A percentile compares a stretch with the other conserved stretches of the same genome.
Evolutionary conservation across 2,113 vertebrate species (phyloP).

Genomic region (Odocoileus virginianus): DNA sequence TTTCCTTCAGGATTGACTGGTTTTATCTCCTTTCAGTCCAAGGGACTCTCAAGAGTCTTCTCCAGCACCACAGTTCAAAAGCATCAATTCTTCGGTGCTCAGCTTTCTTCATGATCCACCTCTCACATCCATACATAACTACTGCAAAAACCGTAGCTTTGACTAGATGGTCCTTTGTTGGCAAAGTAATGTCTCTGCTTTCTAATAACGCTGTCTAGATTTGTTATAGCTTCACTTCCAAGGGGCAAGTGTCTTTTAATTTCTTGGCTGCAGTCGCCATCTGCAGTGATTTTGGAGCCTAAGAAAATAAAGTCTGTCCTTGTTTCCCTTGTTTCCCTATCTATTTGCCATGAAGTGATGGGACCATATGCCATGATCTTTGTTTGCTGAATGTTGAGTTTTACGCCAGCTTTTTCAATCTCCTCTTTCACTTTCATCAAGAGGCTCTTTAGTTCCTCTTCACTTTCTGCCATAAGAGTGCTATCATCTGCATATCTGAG

Average conservation of each 20-base stretch:
- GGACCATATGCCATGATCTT: neutral
- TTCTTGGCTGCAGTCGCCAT: neutral
- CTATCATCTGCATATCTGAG: neutral
- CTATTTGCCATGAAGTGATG: neutral
- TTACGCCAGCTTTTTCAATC: neutral
- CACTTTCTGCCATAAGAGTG: neutral
- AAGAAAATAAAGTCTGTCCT: neutral
- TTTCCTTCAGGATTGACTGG: neutral
- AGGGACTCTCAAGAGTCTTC: neutral
- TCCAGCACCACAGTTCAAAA: neutral
- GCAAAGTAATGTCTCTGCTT: neutral
- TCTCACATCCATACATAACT: neutral
- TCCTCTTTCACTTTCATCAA: neutral
- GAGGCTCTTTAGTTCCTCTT: neutral
- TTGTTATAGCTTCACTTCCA: neutral
- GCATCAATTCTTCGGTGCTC: neutral
- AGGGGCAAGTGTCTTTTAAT: neutral
- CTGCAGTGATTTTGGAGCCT: neutral
- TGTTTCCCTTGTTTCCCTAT: neutral
- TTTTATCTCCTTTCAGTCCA: neutral
- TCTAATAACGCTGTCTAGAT: neutral
- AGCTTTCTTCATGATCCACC: neutral
- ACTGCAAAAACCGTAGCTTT: neutral
- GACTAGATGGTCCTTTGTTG: accelerated
- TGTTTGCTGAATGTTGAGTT: neutral